Percentiles rank a stretch among this genome's conserved stretches.
These are phyloP conservation scores for Taeniopygia guttata DNA, from an alignment of 2,797 vertebrate species.

Conservation along the genomic window DNA sequence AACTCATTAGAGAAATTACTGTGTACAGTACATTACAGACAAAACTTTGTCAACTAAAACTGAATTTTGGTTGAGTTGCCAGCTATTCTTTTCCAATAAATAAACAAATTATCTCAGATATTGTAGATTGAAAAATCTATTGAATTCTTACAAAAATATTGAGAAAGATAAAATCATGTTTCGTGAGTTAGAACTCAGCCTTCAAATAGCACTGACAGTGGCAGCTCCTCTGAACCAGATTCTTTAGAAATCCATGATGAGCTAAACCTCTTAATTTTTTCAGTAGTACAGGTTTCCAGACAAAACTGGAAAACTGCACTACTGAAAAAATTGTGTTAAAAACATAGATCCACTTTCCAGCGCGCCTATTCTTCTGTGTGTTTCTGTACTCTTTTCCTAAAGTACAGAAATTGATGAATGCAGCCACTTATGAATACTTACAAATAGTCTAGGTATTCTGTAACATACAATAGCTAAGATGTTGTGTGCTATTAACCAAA, in stretches of 20 bases:
- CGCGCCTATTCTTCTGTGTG: neutral
- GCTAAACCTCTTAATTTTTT: neutral
- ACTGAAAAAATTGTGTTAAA: neutral
- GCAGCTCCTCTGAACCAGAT: neutral
- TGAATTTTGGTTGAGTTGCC: neutral
- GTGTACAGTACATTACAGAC: neutral
- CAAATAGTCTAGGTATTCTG: neutral
- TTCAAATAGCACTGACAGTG: neutral
- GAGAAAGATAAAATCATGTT: neutral
- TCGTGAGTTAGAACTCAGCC: neutral
- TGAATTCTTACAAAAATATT: neutral
- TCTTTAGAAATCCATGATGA: neutral
- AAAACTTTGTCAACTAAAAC: neutral
- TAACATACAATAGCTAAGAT: neutral
- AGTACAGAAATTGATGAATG: neutral
- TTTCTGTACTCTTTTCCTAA: neutral
- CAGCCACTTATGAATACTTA: neutral
- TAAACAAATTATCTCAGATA: neutral
- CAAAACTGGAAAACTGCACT: neutral
- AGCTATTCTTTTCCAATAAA: neutral
- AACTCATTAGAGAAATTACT: neutral
- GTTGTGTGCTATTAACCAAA: neutral
- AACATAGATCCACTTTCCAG: neutral
- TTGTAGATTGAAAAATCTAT: neutral
- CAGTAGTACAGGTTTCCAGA: neutral